These are phyloP conservation scores for Callipepla squamata DNA, from an alignment of 2,113 vertebrate species.

Conservation along the genomic window DNA sequence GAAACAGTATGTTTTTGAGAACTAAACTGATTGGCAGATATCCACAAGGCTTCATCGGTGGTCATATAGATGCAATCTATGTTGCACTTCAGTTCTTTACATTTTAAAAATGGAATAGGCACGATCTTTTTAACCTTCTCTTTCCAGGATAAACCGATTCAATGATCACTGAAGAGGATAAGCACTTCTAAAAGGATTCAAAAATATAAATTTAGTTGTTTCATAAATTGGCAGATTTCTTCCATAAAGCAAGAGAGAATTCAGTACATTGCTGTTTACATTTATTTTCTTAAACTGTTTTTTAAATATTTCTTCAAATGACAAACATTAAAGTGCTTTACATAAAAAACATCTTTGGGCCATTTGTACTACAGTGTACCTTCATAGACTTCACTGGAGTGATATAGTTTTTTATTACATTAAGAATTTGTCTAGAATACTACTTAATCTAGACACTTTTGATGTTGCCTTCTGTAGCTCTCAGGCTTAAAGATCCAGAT, in stretches of 20 bases:
- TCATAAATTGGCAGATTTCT: not conserved
- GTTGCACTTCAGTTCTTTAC: constrained; percentile 2
- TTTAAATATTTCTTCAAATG: not conserved
- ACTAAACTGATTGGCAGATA: constrained; percentile 20
- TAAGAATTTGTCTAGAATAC: not conserved
- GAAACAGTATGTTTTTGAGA: constrained; percentile 57
- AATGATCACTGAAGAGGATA: constrained; percentile 31
- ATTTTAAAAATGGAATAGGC: constrained; percentile 10
- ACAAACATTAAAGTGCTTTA: not conserved
- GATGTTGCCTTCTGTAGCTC: not conserved
- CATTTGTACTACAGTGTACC: not conserved
- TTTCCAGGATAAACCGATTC: constrained; percentile 52
- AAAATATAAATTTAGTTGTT: constrained; percentile 12
- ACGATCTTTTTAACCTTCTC: constrained; percentile 51
- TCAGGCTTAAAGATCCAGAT: not conserved
- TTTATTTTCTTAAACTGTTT: constrained; percentile 10
- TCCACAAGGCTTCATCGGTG: constrained; percentile 33
- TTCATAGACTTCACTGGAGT: not conserved
- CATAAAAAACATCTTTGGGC: not conserved
- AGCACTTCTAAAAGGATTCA: constrained; percentile 38
- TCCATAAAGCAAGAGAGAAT: not conserved
- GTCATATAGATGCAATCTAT: not conserved
- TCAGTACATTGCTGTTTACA: not conserved
- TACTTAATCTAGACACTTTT: not conserved
- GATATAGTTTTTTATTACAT: not conserved